Percentiles rank a stretch among this genome's conserved stretches.
Conservation (phyloP, 2,888 invertebrate genomes). For the Macaria notata region DNA sequence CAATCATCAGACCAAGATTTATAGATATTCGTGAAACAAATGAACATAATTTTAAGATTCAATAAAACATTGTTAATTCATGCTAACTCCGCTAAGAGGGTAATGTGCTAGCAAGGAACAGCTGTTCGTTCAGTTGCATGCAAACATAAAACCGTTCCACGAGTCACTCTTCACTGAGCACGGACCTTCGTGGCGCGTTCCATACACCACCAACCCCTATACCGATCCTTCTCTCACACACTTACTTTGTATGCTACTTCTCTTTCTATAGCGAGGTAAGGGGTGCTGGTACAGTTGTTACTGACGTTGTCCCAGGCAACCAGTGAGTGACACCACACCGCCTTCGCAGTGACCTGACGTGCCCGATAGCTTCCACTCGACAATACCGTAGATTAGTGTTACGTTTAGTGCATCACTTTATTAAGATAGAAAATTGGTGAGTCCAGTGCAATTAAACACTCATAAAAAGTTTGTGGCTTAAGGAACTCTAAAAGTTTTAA, state of each 20-base stretch:
- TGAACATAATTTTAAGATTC: too few relatives aligned
- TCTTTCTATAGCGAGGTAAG: conserved; percentile 58
- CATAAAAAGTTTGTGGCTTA: too few relatives aligned
- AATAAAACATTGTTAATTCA: too few relatives aligned
- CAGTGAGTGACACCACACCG: conserved; percentile 68
- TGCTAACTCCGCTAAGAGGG: conserved; percentile 8
- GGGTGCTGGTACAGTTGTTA: conserved; percentile 70
- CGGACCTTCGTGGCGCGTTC: conserved; percentile 56
- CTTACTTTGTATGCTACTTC: conserved; percentile 44
- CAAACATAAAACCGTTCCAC: conserved; percentile 52
- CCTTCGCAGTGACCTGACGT: conserved; percentile 59
- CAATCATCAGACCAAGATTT: too few relatives aligned
- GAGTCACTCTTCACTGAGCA: conserved; percentile 75
- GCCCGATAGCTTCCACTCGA: conserved; percentile 56
- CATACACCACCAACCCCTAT: conserved; percentile 63
- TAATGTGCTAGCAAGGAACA: conserved; percentile 47
- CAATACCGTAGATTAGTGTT: conserved; percentile 47
- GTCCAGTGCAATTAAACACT: conserved; percentile 22
- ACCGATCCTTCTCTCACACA: conserved; percentile 52
- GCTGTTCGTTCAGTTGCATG: conserved; percentile 54
- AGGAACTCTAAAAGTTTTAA: too few relatives aligned
- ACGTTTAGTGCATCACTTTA: conserved; percentile 17
- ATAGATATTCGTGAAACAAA: too few relatives aligned
- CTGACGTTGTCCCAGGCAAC: conserved; percentile 75
- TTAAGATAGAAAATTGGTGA: conserved; percentile 20